Conservation (phyloP, 2,113 vertebrate species). For the Hemibagrus wyckioides region DNA sequence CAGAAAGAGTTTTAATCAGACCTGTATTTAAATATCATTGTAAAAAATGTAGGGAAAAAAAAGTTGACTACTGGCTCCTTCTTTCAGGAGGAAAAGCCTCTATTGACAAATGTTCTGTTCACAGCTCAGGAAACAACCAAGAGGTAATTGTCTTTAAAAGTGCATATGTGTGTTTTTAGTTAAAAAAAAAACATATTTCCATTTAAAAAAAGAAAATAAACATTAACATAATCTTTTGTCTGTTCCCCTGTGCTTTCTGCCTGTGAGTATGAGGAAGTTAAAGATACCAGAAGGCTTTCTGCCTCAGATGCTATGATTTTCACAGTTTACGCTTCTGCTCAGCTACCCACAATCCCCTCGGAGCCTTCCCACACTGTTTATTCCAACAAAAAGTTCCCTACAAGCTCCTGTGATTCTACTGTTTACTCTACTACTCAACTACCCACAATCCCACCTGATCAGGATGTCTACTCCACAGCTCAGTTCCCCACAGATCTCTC, state of each 20-base stretch:
- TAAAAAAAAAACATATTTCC: neutral
- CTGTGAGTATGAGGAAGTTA: neutral
- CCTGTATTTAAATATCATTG: no score
- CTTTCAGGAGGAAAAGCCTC: slow-evolving; percentile 60
- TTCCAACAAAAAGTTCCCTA: neutral
- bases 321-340: neutral
- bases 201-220: neutral
- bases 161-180: neutral
- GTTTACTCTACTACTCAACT: neutral
- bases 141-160: neutral
- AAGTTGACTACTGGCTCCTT: slow-evolving; percentile 45
- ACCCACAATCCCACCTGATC: neutral
- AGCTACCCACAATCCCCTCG: neutral
- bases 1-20: no score
- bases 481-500: neutral
- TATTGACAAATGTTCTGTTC: neutral
- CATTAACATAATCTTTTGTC: neutral
- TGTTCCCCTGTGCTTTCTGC: neutral
- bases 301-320: no score
- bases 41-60: no score
- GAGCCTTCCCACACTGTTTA: neutral
- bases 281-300: no score
- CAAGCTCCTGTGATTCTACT: neutral
- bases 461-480: neutral
- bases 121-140: neutral